Conservation (phyloP, 2,797 vertebrate species). For the Gallinago solitaria region DNA sequence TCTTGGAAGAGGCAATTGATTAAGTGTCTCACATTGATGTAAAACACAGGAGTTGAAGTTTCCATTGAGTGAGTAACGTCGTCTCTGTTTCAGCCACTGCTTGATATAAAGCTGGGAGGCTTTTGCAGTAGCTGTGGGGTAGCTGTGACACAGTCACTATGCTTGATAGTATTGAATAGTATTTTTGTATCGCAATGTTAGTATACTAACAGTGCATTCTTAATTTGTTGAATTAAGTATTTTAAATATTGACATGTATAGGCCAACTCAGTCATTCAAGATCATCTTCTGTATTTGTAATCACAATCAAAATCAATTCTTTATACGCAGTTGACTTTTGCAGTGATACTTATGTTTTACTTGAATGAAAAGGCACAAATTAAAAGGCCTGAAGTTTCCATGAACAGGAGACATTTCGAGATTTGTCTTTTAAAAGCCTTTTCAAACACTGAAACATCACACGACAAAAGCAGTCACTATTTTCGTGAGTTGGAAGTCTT, state of each 20-base stretch:
- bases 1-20: not conserved
- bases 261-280: not conserved
- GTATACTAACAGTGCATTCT: not conserved
- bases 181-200: not conserved
- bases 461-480: not conserved
- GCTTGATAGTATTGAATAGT: not conserved
- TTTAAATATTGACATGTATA: not conserved
- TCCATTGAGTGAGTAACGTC: not conserved
- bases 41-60: not conserved
- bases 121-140: not conserved
- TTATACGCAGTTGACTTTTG: not conserved
- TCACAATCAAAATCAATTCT: not conserved
- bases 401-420: not conserved
- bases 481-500: not conserved
- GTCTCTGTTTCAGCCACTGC: not conserved
- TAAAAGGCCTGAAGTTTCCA: not conserved
- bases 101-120: not conserved
- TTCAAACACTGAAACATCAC: not conserved
- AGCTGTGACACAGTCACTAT: not conserved
- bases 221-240: not conserved
- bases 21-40: not conserved
- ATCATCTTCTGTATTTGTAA: not conserved
- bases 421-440: not conserved
- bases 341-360: not conserved
- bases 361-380: not conserved